Conservation (phyloP, 2,888 invertebrate genomes). For the Chironomus riparius region DNA sequence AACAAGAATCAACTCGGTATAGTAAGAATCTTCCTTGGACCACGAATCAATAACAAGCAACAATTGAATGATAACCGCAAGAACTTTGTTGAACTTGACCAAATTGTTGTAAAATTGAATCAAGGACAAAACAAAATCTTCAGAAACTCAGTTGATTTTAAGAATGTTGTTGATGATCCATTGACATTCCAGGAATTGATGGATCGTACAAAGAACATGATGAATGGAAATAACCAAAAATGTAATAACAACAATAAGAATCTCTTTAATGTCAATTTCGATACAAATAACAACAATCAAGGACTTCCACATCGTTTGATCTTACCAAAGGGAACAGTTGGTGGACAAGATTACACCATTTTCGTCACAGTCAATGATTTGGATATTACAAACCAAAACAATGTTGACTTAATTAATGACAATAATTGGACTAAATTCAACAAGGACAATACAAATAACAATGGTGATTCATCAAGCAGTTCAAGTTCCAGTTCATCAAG, state of each 20-base stretch:
- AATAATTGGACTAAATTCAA: slow-evolving; percentile 32
- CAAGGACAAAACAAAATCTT: slow-evolving; percentile 47
- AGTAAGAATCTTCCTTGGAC: slow-evolving; percentile 58
- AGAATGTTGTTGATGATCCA: slow-evolving; percentile 47
- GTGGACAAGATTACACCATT: background rate
- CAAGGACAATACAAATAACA: no score
- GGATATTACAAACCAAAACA: background rate
- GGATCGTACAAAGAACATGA: background rate
- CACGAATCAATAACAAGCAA: slow-evolving; percentile 47
- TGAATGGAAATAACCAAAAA: background rate
- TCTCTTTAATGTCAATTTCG: background rate
- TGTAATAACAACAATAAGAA: background rate
- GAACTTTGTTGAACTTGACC: slow-evolving; percentile 54
- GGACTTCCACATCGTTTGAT: slow-evolving; percentile 6
- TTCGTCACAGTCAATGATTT: background rate
- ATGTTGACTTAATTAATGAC: background rate
- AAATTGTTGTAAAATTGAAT: slow-evolving; percentile 53
- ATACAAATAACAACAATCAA: background rate
- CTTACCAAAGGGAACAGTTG: slow-evolving; percentile 5
- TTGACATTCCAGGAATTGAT: background rate
- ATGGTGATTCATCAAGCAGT: background rate
- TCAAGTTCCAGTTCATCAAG: background rate
- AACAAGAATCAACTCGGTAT: slow-evolving; percentile 50
- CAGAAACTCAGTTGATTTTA: slow-evolving; percentile 55
- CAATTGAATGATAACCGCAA: slow-evolving; percentile 48